These are phyloP conservation scores for Clavelina lepadiformis DNA, from an alignment of 23 tunicate genomes.

Conservation along the genomic window DNA sequence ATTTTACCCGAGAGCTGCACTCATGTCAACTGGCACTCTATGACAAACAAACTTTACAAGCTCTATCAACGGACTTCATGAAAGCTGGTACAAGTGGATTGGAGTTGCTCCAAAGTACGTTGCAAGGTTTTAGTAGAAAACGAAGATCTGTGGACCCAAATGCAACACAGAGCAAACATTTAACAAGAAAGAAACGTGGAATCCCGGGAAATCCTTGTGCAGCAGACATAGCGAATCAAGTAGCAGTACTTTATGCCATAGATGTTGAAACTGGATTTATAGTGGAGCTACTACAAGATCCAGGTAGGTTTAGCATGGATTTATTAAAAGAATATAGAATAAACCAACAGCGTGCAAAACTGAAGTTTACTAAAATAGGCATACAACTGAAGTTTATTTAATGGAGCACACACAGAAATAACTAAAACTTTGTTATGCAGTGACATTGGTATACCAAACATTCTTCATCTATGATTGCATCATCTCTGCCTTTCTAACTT, in stretches of 20 bases:
- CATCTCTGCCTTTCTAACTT: neutral
- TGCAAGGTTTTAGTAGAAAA: too few species aligned
- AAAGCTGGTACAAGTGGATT: too few species aligned
- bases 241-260: neutral
- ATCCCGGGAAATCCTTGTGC: slow-evolving; percentile 19
- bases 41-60: too few species aligned
- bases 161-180: too few species aligned
- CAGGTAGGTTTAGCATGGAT: slow-evolving; percentile 5
- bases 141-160: too few species aligned
- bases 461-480: slow-evolving; percentile 22
- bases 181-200: neutral
- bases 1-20: too few species aligned
- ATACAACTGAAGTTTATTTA: neutral
- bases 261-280: slow-evolving; percentile 6
- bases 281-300: slow-evolving; percentile 31
- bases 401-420: neutral
- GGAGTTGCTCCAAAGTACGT: too few species aligned
- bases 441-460: slow-evolving; percentile 13
- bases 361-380: too few species aligned
- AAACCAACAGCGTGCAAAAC: neutral
- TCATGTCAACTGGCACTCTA: too few species aligned
- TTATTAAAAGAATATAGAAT: too few species aligned
- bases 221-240: neutral
- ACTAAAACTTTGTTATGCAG: slow-evolving; percentile 5
- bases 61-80: too few species aligned